These are phyloP conservation scores for Trachelipus rathkii DNA, from an alignment of 1,140 invertebrate species.

Conservation along the genomic window DNA sequence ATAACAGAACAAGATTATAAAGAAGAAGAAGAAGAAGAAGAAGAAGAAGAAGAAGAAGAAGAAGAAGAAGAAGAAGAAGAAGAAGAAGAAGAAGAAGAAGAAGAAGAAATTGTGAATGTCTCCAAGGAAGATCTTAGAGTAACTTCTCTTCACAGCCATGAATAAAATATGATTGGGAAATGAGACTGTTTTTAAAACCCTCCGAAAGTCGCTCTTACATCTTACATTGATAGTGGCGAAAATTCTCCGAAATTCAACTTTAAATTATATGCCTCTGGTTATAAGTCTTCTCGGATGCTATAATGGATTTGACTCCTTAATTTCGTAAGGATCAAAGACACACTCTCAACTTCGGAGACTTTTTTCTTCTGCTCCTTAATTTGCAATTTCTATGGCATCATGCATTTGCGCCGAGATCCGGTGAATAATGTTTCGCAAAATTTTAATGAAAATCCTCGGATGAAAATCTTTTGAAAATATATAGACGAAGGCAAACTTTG, in stretches of 20 bases:
- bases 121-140: background rate
- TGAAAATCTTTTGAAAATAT: constrained; percentile 2
- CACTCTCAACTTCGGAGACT: background rate
- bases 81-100: background rate
- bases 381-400: constrained; percentile 12
- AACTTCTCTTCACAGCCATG: background rate
- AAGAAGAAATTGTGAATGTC: background rate
- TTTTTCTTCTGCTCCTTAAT: background rate
- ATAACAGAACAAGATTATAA: background rate
- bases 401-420: background rate
- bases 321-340: background rate
- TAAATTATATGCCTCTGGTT: background rate
- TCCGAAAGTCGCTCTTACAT: background rate
- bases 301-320: background rate
- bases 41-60: background rate
- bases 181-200: background rate
- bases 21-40: background rate
- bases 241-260: background rate
- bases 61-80: background rate
- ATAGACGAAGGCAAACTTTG: background rate
- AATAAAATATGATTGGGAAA: constrained; percentile 13
- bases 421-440: constrained; percentile 4
- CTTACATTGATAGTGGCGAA: background rate
- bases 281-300: background rate
- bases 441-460: background rate